Evolutionary conservation across 2,888 invertebrate genomes (phyloP), one percentile per base, ranked within the genome.

Genomic region (Keiferia lycopersicella): DNA sequence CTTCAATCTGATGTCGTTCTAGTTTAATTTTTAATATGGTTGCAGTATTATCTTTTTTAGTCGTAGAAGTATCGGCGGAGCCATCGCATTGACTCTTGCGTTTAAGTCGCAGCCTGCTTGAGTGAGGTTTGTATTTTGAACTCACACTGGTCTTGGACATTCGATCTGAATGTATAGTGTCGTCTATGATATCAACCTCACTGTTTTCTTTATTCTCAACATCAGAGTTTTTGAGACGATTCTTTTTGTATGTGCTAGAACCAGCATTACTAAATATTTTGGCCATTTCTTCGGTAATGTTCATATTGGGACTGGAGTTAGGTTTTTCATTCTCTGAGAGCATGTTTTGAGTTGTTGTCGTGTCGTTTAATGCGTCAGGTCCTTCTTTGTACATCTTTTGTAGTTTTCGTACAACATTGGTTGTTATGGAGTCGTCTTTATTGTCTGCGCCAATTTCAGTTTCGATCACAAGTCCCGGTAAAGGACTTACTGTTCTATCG

Each of bases 401-500:
- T 4, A 83, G 76, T 67, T 82, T 84, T 58, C 84, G 74, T 0
- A 83, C 61, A 72, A 83, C 76, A 22, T 73, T 77, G 1, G 71
- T 71, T 0, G 76, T 73, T 11, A 83, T 51, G 0, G 80, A 78
- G 63, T 83, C 82, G 61, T 79, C 74, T 0, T 61, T 63, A 18
- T 80, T 76, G 8, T 80, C 72, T 70, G 69, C 7, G 0, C 48
- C 50, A 0, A 69, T 67, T 0, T 73, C 73, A 10, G 75, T 69
- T 76, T 90, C 90, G 22, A 89, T 79, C 3, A 85, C 67, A 12
- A 91, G 74, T 0, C 78, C 84, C 0, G 90, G 89, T 45, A 90
- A 72, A 6, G 89, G 86, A 69, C 89, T 88, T 56, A 73, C 71
- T 16, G 83, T 80, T 69, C 77, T 73, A 61, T 82, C 81, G 48